Base-by-base conservation (phyloP, 2,113 vertebrate genomes). In the Condylura cristata region DNA sequence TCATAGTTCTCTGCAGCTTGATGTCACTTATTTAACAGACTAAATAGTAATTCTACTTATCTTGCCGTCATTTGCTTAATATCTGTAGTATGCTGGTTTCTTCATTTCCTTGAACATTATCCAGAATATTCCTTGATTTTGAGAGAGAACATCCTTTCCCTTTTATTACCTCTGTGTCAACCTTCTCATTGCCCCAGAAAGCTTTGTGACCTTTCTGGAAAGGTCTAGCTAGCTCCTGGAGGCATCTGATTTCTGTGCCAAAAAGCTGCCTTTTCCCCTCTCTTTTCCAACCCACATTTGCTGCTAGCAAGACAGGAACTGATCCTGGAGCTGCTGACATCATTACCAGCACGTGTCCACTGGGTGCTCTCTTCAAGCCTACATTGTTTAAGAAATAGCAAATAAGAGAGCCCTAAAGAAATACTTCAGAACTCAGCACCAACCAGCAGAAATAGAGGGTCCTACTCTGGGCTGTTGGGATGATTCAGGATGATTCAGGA, bases 181-280 rank as follows among this genome's bases (percentile, higher is more conserved):
- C 11, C 10, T 18, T 78, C 28, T 58, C 39, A 12, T 8, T 32
- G 46, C 28, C 46, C 83, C 44, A 28, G 48, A 26, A 34, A 75
- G 51, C 0, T 71, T 17, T 74, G 72, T 66, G 46, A 74, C 18
- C 63, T 92, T 78, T 72, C 41, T 56, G 61, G 20, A 39, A 65
- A 8, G 41, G 70, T 51, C n/a, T 17, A 28, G 20, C 6, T 41
- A 51, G 16, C 65, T 84, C 70, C 70, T 17, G 7, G 44, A 70
- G 39, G 60, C 30, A 2, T 51, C n/a, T 8, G 41, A 70, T 17
- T 37, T 86, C 28, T 53, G 24, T 1, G 16, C 30, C 80, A 22
- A 37, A 2, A 2, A 18, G 18, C 3, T 7, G 34, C 6, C 1
- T 5, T 22, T 26, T 63, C 0, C 28, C 37, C 14, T n/a, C 8